A percentile compares a stretch with the other conserved stretches of the same genome.
Conservation (phyloP, 1,140 invertebrate genomes). For the Parasteatoda tepidariorum region DNA sequence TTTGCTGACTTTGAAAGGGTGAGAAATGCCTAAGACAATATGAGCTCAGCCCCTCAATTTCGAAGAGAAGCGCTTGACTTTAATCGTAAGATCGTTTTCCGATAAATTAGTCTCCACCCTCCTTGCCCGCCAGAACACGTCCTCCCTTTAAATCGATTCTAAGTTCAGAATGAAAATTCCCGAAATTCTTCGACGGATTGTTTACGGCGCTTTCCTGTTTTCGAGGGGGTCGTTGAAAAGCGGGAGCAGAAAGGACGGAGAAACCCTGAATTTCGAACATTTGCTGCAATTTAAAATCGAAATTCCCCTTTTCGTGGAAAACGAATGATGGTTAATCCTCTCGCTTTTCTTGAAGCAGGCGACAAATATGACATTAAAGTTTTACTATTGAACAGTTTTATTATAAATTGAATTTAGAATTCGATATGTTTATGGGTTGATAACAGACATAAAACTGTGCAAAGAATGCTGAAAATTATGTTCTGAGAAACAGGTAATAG, state of each 20-base stretch:
- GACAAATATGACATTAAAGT: too few species aligned
- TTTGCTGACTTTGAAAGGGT: neutral
- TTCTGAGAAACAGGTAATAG: too few species aligned
- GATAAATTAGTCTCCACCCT: slow-evolving; percentile 53
- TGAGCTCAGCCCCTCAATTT: slow-evolving; percentile 15
- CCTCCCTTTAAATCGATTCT: slow-evolving; percentile 44
- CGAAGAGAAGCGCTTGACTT: slow-evolving; percentile 24
- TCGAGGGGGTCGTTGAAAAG: neutral
- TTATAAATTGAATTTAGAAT: too few species aligned
- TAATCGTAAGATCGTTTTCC: slow-evolving; percentile 58
- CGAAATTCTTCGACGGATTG: slow-evolving; percentile 51
- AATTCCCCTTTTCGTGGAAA: neutral
- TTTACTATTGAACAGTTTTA: too few species aligned
- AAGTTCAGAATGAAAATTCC: slow-evolving; percentile 40
- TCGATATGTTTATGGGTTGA: too few species aligned
- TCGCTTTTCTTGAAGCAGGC: neutral
- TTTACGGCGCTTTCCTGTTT: slow-evolving; percentile 40
- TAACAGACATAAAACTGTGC: too few species aligned
- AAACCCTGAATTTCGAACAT: slow-evolving; percentile 29
- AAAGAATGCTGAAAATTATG: too few species aligned
- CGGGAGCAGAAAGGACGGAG: neutral
- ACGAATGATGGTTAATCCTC: neutral
- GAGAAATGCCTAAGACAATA: neutral
- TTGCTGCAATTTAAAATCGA: slow-evolving; percentile 40
- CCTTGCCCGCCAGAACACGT: slow-evolving; percentile 16